phyloP scores from a whole-genome alignment of 2,888 invertebrate species.

The Acleris emargana region DNA sequence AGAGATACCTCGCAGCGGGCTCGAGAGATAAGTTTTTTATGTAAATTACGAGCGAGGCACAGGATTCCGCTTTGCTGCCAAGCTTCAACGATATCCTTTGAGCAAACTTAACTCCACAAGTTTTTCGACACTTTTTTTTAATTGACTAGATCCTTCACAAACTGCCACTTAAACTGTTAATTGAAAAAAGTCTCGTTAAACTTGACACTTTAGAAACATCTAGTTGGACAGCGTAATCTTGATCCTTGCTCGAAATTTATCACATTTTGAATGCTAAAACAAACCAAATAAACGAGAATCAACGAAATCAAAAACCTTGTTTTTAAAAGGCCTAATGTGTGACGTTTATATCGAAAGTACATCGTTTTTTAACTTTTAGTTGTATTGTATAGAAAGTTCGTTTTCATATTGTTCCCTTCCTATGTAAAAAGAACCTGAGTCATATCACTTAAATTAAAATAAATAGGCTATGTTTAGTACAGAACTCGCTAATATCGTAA shows the following conservation, averaged over 20 bases:
- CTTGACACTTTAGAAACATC: conserved; percentile 17
- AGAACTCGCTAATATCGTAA: conserved; percentile 56
- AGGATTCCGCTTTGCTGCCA: conserved; percentile 21
- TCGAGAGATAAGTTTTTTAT: conserved; percentile 18
- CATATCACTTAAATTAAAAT: conserved; percentile 73
- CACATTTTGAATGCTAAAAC: conserved; percentile 22
- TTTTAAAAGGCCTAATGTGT: conserved; percentile 54
- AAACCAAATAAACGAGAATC: conserved; percentile 41
- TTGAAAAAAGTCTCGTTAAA: conserved; percentile 25
- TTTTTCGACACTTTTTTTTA: conserved; percentile 17
- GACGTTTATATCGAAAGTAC: conserved; percentile 51
- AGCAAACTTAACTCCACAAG: conserved; percentile 16
- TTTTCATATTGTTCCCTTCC: conserved; percentile 52
- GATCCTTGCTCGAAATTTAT: conserved; percentile 29
- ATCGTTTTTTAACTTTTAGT: conserved; percentile 41
- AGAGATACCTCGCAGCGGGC: conserved; percentile 12
- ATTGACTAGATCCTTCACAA: conserved; percentile 22
- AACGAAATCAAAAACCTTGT: conserved; percentile 44
- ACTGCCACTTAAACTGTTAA: conserved; percentile 17
- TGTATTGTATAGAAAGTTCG: conserved; percentile 48
- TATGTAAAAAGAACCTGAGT: conserved; percentile 67
- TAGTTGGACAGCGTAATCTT: conserved; percentile 12
- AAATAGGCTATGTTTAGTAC: conserved; percentile 69
- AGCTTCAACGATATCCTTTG: conserved; percentile 14
- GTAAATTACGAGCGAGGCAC: conserved; percentile 28